phyloP scores from a whole-genome alignment of 1,140 invertebrate genomes.

The Melanaphis sacchari region DNA sequence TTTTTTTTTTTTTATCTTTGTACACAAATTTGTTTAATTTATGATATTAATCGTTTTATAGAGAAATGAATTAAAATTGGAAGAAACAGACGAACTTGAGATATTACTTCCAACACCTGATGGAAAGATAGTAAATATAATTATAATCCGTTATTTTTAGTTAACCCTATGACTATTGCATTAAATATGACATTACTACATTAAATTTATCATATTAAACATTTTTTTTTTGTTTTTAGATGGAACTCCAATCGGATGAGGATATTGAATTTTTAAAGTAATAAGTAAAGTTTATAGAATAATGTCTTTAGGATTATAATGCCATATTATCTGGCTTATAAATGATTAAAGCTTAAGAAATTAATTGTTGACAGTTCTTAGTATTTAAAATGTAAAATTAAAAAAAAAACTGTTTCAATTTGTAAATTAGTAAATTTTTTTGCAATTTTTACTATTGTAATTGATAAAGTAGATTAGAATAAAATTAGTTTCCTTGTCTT shows the following conservation, averaged over 20 bases:
- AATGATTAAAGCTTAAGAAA: not conserved
- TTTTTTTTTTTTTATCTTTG: no score
- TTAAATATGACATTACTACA: not conserved
- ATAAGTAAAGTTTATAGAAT: not conserved
- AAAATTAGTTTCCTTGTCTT: not conserved
- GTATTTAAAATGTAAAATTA: no score
- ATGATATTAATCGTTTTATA: not conserved
- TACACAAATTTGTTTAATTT: not conserved
- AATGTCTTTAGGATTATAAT: not conserved
- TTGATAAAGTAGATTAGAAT: not conserved
- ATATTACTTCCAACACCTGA: slow-evolving; percentile 4
- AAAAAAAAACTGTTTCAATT: no score
- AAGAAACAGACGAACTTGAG: not conserved
- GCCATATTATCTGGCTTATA: not conserved
- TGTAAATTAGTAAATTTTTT: no score
- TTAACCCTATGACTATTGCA: not conserved
- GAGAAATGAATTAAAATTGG: slow-evolving; percentile 7
- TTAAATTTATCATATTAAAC: no score
- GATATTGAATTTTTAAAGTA: slow-evolving; percentile 34
- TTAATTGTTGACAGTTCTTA: not conserved
- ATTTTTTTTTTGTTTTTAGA: not conserved
- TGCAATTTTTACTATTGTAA: not conserved
- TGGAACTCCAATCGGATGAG: not conserved
- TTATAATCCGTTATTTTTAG: not conserved
- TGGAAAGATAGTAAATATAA: slow-evolving; percentile 35